phyloP scores from a whole-genome alignment of 2,888 invertebrate species.

The Acanthococcus lagerstroemiae region DNA sequence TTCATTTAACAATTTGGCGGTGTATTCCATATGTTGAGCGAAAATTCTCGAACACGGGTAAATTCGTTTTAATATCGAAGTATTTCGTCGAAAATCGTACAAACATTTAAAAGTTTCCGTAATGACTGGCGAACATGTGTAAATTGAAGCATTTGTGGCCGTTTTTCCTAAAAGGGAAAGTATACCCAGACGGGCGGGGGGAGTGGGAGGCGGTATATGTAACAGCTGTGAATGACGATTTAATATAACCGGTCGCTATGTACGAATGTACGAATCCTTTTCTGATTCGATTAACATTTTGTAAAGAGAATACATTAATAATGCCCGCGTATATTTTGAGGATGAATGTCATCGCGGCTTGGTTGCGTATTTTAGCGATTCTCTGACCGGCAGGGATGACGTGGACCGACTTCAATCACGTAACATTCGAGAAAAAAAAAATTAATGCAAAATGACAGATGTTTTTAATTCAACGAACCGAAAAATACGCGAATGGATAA shows the following conservation, averaged over 20 bases:
- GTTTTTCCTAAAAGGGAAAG: slow-evolving; percentile 11
- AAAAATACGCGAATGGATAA: no score
- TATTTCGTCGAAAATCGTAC: slow-evolving; percentile 1
- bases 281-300: no score
- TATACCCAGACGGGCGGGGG: background rate
- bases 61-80: slow-evolving; percentile 17
- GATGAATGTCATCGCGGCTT: no score
- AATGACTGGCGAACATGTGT: slow-evolving; percentile 28
- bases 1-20: slow-evolving; percentile 11
- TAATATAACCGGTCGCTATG: slow-evolving; percentile 6
- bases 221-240: slow-evolving; percentile 30
- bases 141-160: slow-evolving; percentile 22
- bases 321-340: no score
- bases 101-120: slow-evolving; percentile 26
- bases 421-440: no score
- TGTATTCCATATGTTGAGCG: slow-evolving; percentile 2
- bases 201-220: slow-evolving; percentile 7
- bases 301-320: no score
- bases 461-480: no score
- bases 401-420: no score
- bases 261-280: background rate
- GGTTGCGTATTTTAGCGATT: no score
- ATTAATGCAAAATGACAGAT: no score
- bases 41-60: background rate
- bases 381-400: no score